These are phyloP conservation scores for Machimus rusticus DNA, from an alignment of 2,888 invertebrate genomes.

Conservation along the genomic window DNA sequence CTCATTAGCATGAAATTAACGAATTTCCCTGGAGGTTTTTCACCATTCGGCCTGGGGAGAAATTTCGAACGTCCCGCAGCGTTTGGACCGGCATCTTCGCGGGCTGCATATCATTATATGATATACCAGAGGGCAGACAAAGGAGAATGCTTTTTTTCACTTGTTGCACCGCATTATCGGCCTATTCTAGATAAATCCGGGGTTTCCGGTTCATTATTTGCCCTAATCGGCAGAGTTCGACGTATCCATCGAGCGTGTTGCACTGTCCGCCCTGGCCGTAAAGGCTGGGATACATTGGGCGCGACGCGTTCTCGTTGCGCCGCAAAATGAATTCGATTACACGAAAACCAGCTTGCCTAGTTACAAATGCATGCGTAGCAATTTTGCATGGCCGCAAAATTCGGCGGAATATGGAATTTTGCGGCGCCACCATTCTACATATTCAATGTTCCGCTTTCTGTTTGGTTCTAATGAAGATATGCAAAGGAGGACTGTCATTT, in stretches of 20 bases:
- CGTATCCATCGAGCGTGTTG: not conserved
- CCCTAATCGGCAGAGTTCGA: not conserved
- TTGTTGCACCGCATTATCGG: not conserved
- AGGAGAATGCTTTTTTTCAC: not conserved
- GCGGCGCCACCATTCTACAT: too few relatives aligned
- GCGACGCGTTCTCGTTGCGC: too few relatives aligned
- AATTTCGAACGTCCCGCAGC: not conserved
- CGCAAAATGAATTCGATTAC: too few relatives aligned
- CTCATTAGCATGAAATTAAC: conserved; percentile 33
- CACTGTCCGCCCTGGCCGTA: not conserved
- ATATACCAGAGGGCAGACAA: not conserved
- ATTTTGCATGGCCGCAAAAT: too few relatives aligned
- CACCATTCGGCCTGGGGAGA: not conserved
- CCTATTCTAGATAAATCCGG: not conserved
- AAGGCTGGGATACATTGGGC: too few relatives aligned
- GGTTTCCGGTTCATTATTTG: conserved; percentile 21
- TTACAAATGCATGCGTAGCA: too few relatives aligned
- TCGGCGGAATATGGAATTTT: too few relatives aligned
- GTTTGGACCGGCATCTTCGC: not conserved
- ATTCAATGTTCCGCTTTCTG: too few relatives aligned
- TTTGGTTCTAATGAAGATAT: too few relatives aligned
- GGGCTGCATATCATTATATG: not conserved
- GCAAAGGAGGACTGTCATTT: too few relatives aligned
- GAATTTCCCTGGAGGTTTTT: not conserved
- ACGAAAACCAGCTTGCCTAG: too few relatives aligned